phyloP scores from a whole-genome alignment of 2,797 vertebrate species.

The Selene dorsalis region DNA sequence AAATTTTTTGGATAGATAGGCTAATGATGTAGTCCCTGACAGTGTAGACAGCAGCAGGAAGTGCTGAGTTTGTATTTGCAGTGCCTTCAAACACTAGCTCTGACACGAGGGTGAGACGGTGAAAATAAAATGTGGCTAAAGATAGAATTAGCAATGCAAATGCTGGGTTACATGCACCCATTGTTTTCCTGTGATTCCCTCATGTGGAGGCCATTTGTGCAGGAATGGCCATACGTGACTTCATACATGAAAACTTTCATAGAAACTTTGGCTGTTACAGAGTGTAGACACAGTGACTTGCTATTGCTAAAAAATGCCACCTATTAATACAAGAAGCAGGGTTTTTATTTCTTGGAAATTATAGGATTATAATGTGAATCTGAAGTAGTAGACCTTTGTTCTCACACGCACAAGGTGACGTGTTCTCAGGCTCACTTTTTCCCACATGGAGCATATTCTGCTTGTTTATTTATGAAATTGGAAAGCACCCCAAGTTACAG shows the following conservation, averaged over 20 bases:
- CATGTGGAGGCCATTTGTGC: neutral
- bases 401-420: too few relatives aligned
- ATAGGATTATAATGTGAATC: neutral
- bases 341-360: neutral
- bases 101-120: too few relatives aligned
- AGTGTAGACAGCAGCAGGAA: neutral
- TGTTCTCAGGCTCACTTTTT: neutral
- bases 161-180: neutral
- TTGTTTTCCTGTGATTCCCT: neutral
- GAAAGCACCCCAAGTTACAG: conserved; percentile 19
- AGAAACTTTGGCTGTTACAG: too few relatives aligned
- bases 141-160: neutral
- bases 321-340: neutral
- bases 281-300: neutral
- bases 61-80: neutral
- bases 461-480: conserved; percentile 42
- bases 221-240: neutral
- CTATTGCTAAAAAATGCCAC: neutral
- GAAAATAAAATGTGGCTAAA: too few relatives aligned
- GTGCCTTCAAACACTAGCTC: too few relatives aligned
- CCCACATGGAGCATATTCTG: conserved; percentile 8
- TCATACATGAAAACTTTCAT: neutral
- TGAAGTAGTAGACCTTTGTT: neutral
- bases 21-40: neutral
- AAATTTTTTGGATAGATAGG: too few relatives aligned